Evolutionary conservation across 2,888 invertebrate species (phyloP).

Genomic region (Drosophila antonietae): DNA sequence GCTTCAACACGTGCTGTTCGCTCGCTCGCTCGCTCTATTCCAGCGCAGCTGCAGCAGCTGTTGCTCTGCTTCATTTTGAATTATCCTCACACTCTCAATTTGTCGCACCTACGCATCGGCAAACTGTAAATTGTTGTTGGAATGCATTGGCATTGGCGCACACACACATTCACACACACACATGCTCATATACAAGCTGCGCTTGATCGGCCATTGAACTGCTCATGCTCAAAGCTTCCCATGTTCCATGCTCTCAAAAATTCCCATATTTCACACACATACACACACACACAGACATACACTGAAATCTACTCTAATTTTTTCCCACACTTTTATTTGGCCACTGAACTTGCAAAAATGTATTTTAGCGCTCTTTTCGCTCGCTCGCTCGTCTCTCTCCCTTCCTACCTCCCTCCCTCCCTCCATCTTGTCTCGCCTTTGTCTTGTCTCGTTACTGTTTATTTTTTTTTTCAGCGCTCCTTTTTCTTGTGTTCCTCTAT

Average conservation of each 20-base stretch:
- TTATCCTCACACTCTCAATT: no score
- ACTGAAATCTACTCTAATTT: conserved; percentile 10
- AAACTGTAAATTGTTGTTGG: conserved; percentile 49
- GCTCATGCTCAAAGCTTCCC: conserved; percentile 4
- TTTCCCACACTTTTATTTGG: conserved; percentile 47
- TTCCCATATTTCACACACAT: background rate
- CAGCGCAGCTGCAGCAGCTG: conserved; percentile 29
- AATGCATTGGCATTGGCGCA: conserved; percentile 38
- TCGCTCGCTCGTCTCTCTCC: background rate
- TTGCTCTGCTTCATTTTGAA: background rate
- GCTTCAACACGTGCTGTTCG: conserved; percentile 43
- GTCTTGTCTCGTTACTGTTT: conserved; percentile 27
- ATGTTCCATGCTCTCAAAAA: conserved; percentile 4
- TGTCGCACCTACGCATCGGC: conserved; percentile 34
- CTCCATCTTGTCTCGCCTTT: background rate
- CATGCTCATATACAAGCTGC: background rate
- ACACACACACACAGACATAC: background rate
- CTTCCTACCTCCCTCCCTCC: background rate
- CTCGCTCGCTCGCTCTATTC: conserved; percentile 1
- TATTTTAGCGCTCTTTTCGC: conserved; percentile 24
- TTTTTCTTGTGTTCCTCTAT: conserved; percentile 26
- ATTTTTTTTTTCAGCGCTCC: conserved; percentile 33
- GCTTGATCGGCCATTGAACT: conserved; percentile 46
- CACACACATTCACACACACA: background rate
- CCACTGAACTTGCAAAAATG: conserved; percentile 61